Base-by-base conservation (phyloP, 2,888 invertebrate species). In the Dicyrtomina minuta region DNA sequence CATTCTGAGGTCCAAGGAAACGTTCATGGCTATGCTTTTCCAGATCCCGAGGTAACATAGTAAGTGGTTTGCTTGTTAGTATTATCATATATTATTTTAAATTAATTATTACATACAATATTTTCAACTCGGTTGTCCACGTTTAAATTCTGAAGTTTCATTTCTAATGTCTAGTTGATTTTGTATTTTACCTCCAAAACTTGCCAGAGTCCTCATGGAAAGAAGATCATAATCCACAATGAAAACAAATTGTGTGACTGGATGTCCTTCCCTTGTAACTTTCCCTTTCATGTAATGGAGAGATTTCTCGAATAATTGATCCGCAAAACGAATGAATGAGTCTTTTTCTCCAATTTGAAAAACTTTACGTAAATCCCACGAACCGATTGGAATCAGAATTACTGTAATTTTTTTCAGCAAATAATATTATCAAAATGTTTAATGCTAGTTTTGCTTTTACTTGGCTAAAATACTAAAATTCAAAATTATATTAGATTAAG, bases 331-430 rank as follows among this genome's bases (percentile, higher is more conserved):
- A 15, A 66, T 15, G 17, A 58, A 58, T 17, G 33, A 10, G 1
- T 66, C 58, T n/a, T 66, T 66, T 12, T 66, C 27, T 4, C 66
- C 66, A 20, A 66, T 56, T 10, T 66, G 24, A 1, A n/a, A n/a
- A n/a, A n/a, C n/a, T n/a, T n/a, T n/a, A n/a, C n/a, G n/a, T n/a
- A n/a, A n/a, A n/a, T n/a, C n/a, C n/a, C n/a, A n/a, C n/a, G n/a
- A n/a, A 49, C 49, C 46, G 17, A 15, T 17, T 46, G 46, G 15
- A 5, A 46, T 17, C 46, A 46, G 17, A 46, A 41, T 10, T 41
- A 13, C 15, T 17, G 17, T 17, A 46, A 8, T 46, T 15, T 46
- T 5, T 17, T 8, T 46, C 17, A 5, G 13, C 46, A 46, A 46
- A 8, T 46, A 17, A 4, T 8, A 15, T 8, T 8, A 17, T 46